A percentile compares a stretch with the other conserved stretches of the same genome.
phyloP scores from a whole-genome alignment of 2,113 vertebrate species.

The Enhydra lutris region DNA sequence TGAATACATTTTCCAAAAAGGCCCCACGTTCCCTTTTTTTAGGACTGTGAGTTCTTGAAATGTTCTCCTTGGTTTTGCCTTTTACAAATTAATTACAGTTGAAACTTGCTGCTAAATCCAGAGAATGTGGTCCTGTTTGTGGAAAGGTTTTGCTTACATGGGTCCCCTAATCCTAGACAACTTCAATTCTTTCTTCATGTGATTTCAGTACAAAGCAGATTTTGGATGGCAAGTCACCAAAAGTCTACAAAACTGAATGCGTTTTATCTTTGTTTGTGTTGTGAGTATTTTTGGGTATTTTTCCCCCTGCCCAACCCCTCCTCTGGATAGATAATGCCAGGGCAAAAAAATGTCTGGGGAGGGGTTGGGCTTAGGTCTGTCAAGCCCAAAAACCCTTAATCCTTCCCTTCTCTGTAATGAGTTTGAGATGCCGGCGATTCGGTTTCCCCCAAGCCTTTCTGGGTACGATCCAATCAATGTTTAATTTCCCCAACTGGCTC shows the following conservation, averaged over 20 bases:
- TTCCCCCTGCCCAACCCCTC: rapidly evolving
- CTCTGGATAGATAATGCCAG: constrained; percentile 23
- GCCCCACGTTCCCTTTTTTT: constrained; percentile 2
- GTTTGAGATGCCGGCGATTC: constrained; percentile 49
- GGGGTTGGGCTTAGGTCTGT: constrained; percentile 35
- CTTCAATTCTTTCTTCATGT: constrained; percentile 41
- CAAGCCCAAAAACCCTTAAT: constrained; percentile 63
- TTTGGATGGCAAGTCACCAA: background rate
- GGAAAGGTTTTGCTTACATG: constrained; percentile 52
- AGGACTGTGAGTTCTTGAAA: constrained; percentile 62
- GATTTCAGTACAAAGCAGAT: background rate
- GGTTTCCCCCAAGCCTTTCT: constrained; percentile 66
- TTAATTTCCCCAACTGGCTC: constrained; percentile 69
- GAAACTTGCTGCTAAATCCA: constrained; percentile 47
- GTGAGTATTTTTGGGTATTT: background rate
- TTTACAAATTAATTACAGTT: constrained; percentile 66
- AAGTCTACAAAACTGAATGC: background rate
- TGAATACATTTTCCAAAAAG: constrained; percentile 61
- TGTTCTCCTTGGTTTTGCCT: constrained; percentile 53
- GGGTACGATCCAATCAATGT: constrained; percentile 59
- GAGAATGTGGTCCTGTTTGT: constrained; percentile 62
- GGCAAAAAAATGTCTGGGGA: background rate
- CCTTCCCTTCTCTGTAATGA: constrained; percentile 29
- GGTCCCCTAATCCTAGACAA: constrained; percentile 16
- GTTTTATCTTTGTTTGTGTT: constrained; percentile 45